phyloP scores from a whole-genome alignment of 2,888 invertebrate genomes.

The Antheraea yamamai region DNA sequence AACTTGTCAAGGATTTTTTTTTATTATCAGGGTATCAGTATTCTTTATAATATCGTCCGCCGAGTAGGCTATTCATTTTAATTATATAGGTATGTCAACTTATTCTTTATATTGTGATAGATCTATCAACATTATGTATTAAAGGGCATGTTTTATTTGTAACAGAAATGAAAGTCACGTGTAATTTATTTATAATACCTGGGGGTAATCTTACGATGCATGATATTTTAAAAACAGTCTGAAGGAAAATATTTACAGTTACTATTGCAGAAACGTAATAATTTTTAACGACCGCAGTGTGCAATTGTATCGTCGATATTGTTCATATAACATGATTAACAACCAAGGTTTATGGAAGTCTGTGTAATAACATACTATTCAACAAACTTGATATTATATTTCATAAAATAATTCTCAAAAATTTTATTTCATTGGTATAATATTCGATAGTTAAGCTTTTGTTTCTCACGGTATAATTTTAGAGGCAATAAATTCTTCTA shows the following conservation, averaged over 20 bases:
- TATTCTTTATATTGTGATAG: too few species aligned
- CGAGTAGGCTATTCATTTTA: too few species aligned
- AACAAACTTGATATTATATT: not conserved
- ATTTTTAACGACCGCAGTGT: not conserved
- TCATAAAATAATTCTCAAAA: not conserved
- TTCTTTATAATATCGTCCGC: too few species aligned
- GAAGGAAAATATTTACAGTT: not conserved
- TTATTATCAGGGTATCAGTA: too few species aligned
- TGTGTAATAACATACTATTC: conserved; percentile 1
- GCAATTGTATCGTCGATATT: conserved; percentile 4
- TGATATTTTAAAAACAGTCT: not conserved
- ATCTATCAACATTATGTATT: too few species aligned
- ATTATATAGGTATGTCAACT: too few species aligned
- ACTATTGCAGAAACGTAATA: conserved; percentile 2
- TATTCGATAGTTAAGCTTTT: not conserved
- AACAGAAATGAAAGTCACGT: not conserved
- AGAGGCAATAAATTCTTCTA: not conserved
- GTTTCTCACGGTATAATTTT: not conserved
- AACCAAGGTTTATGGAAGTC: conserved; percentile 9
- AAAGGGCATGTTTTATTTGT: not conserved
- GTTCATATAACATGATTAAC: conserved; percentile 4
- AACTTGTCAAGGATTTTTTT: too few species aligned
- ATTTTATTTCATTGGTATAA: not conserved
- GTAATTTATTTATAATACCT: not conserved
- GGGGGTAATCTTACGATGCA: not conserved